Conservation (phyloP, 2,797 vertebrate species). For the Corythornis leucogaster region DNA sequence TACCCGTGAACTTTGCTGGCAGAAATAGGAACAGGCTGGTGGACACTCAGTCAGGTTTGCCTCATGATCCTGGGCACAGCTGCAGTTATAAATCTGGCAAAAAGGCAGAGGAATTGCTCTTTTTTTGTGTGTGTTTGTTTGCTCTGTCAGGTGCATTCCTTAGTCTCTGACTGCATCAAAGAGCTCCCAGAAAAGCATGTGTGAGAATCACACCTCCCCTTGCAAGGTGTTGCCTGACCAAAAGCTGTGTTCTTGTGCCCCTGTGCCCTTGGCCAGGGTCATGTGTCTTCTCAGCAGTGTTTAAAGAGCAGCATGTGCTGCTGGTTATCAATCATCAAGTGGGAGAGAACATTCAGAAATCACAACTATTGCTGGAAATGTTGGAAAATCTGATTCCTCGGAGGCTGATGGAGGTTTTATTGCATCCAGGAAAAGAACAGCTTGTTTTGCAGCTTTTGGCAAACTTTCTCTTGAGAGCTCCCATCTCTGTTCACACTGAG, state of each 20-base stretch:
- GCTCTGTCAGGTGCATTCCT: constrained; percentile 2
- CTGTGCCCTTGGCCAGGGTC: neutral
- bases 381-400: neutral
- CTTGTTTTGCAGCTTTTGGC: neutral
- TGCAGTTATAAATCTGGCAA: constrained; percentile 4
- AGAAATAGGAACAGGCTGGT: neutral
- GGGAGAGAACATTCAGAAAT: neutral
- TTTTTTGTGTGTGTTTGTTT: constrained; percentile 37
- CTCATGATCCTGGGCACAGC: neutral
- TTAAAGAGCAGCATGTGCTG: neutral
- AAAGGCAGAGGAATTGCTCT: neutral
- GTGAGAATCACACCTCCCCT: constrained; percentile 1
- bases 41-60: neutral
- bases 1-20: constrained; percentile 5
- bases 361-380: neutral
- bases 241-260: neutral
- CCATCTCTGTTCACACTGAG: neutral
- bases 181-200: constrained; percentile 27
- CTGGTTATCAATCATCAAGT: neutral
- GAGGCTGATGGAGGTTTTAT: neutral
- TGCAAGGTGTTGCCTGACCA: neutral
- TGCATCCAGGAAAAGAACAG: neutral
- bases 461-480: constrained; percentile 1
- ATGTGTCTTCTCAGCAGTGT: neutral
- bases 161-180: constrained; percentile 26